Evolutionary conservation across 2,888 invertebrate species (phyloP).

Genomic region (Lasioglossum morio): DNA sequence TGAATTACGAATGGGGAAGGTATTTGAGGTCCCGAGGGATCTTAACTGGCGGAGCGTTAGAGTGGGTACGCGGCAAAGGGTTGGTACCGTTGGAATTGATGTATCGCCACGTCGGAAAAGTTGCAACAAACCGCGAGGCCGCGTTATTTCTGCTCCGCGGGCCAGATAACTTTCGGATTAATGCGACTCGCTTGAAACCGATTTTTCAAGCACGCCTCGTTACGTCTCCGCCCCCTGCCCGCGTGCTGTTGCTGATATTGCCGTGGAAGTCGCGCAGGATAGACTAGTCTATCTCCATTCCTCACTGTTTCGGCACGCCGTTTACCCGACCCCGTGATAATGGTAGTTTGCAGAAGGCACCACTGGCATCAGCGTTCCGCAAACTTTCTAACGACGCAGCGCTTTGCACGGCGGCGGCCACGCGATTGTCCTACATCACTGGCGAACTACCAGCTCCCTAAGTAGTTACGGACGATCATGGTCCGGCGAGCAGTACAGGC

Average conservation of each 20-base stretch:
- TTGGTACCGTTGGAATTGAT: conserved; percentile 33
- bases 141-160: conserved; percentile 18
- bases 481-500: neutral
- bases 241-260: neutral
- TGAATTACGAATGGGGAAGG: neutral
- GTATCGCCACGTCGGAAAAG: conserved; percentile 3
- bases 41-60: neutral
- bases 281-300: neutral
- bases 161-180: conserved; percentile 5
- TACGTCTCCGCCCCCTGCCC: neutral
- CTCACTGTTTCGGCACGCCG: neutral
- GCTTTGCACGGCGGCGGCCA: conserved; percentile 1
- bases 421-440: conserved; percentile 13
- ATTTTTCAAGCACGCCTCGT: conserved; percentile 24
- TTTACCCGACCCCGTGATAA: neutral
- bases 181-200: neutral
- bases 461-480: conserved; percentile 28
- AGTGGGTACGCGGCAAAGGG: neutral
- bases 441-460: neutral
- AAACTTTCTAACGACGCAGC: conserved; percentile 34
- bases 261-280: neutral
- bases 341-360: conserved; percentile 19
- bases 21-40: neutral
- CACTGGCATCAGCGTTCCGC: conserved; percentile 15
- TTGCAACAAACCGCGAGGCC: conserved; percentile 13